Evolutionary conservation across 1,140 invertebrate species (phyloP).

Genomic region (Trichonephila inaurata): DNA sequence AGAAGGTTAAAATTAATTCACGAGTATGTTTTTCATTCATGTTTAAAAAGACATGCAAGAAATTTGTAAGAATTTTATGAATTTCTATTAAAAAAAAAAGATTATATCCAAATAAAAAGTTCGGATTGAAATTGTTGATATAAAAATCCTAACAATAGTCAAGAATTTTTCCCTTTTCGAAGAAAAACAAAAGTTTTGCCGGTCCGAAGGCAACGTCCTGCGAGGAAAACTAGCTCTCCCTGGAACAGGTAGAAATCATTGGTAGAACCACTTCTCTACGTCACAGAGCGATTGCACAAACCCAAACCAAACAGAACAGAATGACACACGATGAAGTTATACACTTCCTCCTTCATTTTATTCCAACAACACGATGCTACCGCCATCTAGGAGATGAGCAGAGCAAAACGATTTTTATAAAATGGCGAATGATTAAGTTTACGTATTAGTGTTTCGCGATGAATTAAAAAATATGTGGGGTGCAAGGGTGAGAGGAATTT

Average conservation of each 20-base stretch:
- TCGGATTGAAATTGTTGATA: background rate
- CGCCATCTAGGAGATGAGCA: background rate
- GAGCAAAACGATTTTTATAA: conserved; percentile 1
- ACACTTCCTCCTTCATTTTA: conserved; percentile 25
- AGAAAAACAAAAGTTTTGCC: conserved; percentile 50
- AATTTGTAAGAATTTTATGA: background rate
- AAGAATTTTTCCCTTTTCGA: conserved; percentile 13
- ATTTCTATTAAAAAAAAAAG: background rate
- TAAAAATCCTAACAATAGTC: conserved; percentile 18
- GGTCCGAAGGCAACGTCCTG: conserved; percentile 54
- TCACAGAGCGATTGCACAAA: conserved; percentile 23
- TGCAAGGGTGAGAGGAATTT: too few relatives aligned
- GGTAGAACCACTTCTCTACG: conserved; percentile 32
- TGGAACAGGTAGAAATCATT: conserved; percentile 28
- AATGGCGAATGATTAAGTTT: background rate
- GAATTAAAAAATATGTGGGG: too few relatives aligned
- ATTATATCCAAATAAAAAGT: background rate
- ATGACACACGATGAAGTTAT: conserved; percentile 31
- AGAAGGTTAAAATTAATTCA: too few relatives aligned
- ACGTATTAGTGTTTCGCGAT: too few relatives aligned
- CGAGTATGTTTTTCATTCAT: too few relatives aligned
- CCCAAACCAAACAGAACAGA: background rate
- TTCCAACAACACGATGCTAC: conserved; percentile 9
- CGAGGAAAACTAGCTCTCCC: conserved; percentile 50
- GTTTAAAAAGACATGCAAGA: too few relatives aligned